Evolutionary conservation across 1,140 invertebrate species (phyloP), one percentile per base, ranked within the genome.

Genomic region (Drosophila ananassae): DNA sequence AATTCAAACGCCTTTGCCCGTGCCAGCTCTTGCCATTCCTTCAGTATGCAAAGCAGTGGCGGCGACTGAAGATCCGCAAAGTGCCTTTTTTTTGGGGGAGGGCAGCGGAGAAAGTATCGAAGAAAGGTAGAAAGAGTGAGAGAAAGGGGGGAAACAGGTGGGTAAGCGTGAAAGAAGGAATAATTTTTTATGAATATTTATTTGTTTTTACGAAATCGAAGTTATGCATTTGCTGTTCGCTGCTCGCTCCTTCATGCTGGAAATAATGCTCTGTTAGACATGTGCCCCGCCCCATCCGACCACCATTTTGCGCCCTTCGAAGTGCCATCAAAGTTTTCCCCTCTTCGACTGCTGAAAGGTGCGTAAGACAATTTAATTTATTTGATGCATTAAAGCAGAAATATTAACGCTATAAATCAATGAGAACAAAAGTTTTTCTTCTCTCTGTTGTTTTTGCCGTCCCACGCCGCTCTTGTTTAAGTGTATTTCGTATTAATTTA

Each of bases 331-430:
- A 87, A 87, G 64, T 81, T 85, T 80, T 46, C 22, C 64, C 73
- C 56, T 62, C 71, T 67, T 75, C 63, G 25, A 61, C 54, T 68
- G 66, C 48, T 73, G 61, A 82, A 87, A 87, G 83, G 83, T 87
- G 82, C 83, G 83, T 83, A 87, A 89, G 83, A 89, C 83, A 89
- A 89, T 89, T 89, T 89, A 89, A 89, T 89, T 89, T 89, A 89
- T 89, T 89, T 83, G 83, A 89, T 77, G 83, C 83, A 89, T 89
- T 89, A 89, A 83, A 89, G 83, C 72, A 79, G 73, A 89, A 89
- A 89, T 89, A 89, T 89, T 89, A 89, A 76, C 79, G 83, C 83
- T 72, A 89, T 89, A 89, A 89, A 89, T 89, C 83, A 89, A 89
- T 89, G 78, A 71, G 73, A 72, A 69, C 63, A 73, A 62, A 71